Evolutionary conservation across 2,113 vertebrate species (phyloP), one percentile per base, ranked within the genome.

Genomic region (Thalassoma bifasciatum): DNA sequence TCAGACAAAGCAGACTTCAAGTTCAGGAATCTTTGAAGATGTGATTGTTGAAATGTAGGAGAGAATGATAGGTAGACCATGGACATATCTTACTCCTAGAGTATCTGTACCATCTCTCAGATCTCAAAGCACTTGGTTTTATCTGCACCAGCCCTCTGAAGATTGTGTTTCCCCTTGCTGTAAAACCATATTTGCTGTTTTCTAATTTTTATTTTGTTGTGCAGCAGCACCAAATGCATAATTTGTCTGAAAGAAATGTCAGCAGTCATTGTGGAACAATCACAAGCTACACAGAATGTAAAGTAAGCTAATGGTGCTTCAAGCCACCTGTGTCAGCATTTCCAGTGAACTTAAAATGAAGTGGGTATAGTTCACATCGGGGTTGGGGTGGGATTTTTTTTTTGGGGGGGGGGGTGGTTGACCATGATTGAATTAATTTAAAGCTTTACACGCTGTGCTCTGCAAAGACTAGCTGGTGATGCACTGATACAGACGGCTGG

Each of bases 221-320:
- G 81, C 84, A 81, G 85, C 88, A 88, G 87, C 89, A 90, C 87
- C 85, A 78, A 46, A 75, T 84, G 90, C 84, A 89, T 91, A 86
- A 79, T 77, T 90, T 88, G 84, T 90, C 83, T 86, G 84, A 91
- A 90, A 86, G 74, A 91, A 89, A 82, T 76, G 76, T 75, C 62
- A 22, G 66, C 73, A 70, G 85, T 92, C 82, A 82, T 83, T 60
- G 85, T 91, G 90, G 88, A 88, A 75, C 90, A 86, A 82, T 86
- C 81, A 56, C 19, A 66, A 82, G 89, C 90, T 92, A 87, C 79
- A 82, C 79, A 82, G 90, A 93, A 92, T 92, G 88, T 91, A 90
- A 89, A 75, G 81, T 90, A 86, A 85, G 89, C 80, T 90, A 83
- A 69, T 63, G 84, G 59, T 88, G 88, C 90, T 88, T 79, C 56